Conservation (phyloP, 2,113 vertebrate species). For the Holacanthus passer region DNA sequence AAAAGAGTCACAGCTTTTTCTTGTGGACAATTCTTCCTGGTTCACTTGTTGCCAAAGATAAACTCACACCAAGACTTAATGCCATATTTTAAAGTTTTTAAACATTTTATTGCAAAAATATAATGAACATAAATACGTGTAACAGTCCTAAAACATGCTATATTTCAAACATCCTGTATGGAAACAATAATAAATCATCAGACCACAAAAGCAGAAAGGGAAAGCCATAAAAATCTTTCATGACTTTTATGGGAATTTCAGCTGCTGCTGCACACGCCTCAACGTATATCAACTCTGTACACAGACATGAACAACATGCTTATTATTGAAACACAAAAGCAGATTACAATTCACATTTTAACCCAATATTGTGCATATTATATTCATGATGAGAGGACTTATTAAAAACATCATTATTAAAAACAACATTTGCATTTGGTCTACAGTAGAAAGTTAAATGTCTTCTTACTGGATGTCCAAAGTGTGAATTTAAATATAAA, state of each 20-base stretch:
- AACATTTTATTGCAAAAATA: constrained; percentile 20
- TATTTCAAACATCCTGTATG: constrained; percentile 25
- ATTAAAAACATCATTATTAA: not conserved
- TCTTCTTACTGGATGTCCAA: not conserved
- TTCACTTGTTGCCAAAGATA: not conserved
- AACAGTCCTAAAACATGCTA: constrained; percentile 9
- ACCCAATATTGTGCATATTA: not conserved
- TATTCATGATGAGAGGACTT: not conserved
- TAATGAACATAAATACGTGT: constrained; percentile 1
- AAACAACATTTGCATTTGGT: not conserved
- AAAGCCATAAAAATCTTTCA: constrained; percentile 47
- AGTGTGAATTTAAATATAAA: constrained; percentile 1
- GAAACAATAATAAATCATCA: not conserved
- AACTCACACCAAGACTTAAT: not conserved
- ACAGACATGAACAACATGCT: not conserved
- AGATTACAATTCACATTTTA: not conserved
- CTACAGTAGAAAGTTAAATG: not conserved
- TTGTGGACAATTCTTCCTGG: not conserved
- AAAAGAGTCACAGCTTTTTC: not conserved
- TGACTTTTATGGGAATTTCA: constrained; percentile 40
- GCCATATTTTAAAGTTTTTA: not conserved
- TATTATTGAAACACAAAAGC: not conserved
- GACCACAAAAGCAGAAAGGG: constrained; percentile 28
- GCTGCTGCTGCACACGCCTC: not conserved
- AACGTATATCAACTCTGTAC: not conserved